These are phyloP conservation scores for Sylvia atricapilla DNA, from an alignment of 2,113 vertebrate species.

Conservation along the genomic window DNA sequence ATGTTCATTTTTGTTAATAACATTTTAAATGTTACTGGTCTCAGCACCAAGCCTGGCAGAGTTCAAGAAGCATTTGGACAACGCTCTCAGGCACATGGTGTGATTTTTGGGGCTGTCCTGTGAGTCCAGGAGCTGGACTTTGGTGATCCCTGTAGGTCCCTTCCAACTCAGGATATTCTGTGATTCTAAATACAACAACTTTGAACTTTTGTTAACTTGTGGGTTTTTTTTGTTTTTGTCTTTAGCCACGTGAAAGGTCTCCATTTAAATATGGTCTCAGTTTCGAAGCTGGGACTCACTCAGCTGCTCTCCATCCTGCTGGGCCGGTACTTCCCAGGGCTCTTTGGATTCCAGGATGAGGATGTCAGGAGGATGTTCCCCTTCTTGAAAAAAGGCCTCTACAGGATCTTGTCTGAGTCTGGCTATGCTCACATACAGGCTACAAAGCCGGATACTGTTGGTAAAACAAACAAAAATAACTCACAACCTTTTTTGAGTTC, in stretches of 20 bases:
- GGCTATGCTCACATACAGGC: constrained; percentile 77
- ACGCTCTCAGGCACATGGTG: fast-evolving
- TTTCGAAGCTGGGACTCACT: not conserved
- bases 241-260: constrained; percentile 74
- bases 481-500: not conserved
- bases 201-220: not conserved
- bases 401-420: constrained; percentile 52
- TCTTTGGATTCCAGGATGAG: constrained; percentile 65
- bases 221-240: not conserved
- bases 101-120: not conserved
- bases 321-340: constrained; percentile 48
- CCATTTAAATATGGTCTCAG: constrained; percentile 68
- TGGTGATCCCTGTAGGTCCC: not conserved
- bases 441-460: constrained; percentile 75
- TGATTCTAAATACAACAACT: not conserved
- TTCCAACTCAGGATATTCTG: not conserved
- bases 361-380: constrained; percentile 70
- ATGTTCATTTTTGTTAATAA: not conserved
- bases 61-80: not conserved
- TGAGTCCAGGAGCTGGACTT: not conserved
- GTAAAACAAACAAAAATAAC: constrained; percentile 20
- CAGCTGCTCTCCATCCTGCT: constrained; percentile 59
- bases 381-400: constrained; percentile 53
- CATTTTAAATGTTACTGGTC: not conserved
- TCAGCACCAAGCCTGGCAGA: not conserved